phyloP scores from a whole-genome alignment of 2,888 invertebrate species.

The Ischnura elegans region DNA sequence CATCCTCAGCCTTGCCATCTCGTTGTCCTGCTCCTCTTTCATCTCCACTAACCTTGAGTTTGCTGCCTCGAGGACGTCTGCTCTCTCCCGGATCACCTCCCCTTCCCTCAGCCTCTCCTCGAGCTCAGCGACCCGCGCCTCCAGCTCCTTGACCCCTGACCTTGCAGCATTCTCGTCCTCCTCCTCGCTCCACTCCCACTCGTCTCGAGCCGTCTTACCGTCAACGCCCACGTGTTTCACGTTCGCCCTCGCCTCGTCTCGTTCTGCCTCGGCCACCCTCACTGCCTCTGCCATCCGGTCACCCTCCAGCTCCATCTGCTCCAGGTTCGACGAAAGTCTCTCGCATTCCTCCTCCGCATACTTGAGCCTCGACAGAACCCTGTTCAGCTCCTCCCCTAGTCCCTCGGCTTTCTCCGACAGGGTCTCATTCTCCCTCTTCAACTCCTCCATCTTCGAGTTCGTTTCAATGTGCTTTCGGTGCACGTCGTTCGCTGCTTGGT shows the following conservation, averaged over 20 bases:
- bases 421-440: constrained; percentile 73
- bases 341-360: constrained; percentile 69
- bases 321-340: constrained; percentile 70
- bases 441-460: constrained; percentile 80
- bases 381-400: constrained; percentile 40
- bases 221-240: constrained; percentile 79
- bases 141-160: neutral
- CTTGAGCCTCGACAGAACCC: neutral
- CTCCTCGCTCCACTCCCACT: constrained; percentile 83
- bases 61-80: constrained; percentile 82
- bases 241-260: constrained; percentile 71
- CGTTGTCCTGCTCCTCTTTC: constrained; percentile 90
- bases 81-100: constrained; percentile 68
- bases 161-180: constrained; percentile 77
- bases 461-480: constrained; percentile 83
- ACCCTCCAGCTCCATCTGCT: constrained; percentile 68
- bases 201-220: constrained; percentile 78
- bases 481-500: neutral
- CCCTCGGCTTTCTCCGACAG: constrained; percentile 69
- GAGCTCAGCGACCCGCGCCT: constrained; percentile 72
- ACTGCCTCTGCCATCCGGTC: constrained; percentile 71
- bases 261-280: constrained; percentile 71
- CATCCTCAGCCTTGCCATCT: constrained; percentile 77
- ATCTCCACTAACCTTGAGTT: constrained; percentile 89
- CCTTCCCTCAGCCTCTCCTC: constrained; percentile 75